Base-by-base conservation (phyloP, 2,888 invertebrate genomes). In the Pandemis corylana region DNA sequence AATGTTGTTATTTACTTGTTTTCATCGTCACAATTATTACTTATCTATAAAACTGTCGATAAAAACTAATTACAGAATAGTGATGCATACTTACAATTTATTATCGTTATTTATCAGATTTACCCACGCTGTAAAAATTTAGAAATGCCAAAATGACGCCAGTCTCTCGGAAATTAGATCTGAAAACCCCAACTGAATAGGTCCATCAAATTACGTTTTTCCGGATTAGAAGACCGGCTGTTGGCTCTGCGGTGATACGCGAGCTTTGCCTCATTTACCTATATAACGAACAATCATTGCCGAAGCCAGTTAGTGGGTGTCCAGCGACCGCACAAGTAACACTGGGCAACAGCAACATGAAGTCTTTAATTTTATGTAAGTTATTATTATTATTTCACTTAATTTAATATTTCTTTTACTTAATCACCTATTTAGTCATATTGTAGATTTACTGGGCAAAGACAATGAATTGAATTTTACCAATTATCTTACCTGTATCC, bases 281-380 rank as follows among this genome's bases (percentile, higher is more conserved):
- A 65, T 75, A 75, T 67, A 71, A 46, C 67, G 71, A 67, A 66
- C 70, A 15, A 15, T 41, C 62, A n/a, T 51, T 28, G 13, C 44
- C 13, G 20, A 13, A 2, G 44, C 67, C 62, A 53, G 66, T 63
- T 61, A 75, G 75, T 75, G 7, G 3, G 46, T 44, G 67, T 63
- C 46, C 44, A 67, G 44, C 53, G 51, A 44, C 41, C 66, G 75
- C 10, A 10, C 46, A 36, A 41, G 46, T 42, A 46, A 63, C 70
- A 71, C 62, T 28, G 62, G 42, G 41, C 41, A 4, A 36, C 28
- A 61, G 12, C 72, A 75, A 67, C 44, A 75, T 75, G 75, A 66
- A 63, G 6, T 42, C 41, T n/a, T 12, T 75, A 28, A 63, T 75
- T 61, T 67, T 49, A 56, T 71, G 75, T 75, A 61, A 75, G 75